Evolutionary conservation across 2,113 vertebrate genomes (phyloP).

Genomic region (Prionailurus viverrinus): DNA sequence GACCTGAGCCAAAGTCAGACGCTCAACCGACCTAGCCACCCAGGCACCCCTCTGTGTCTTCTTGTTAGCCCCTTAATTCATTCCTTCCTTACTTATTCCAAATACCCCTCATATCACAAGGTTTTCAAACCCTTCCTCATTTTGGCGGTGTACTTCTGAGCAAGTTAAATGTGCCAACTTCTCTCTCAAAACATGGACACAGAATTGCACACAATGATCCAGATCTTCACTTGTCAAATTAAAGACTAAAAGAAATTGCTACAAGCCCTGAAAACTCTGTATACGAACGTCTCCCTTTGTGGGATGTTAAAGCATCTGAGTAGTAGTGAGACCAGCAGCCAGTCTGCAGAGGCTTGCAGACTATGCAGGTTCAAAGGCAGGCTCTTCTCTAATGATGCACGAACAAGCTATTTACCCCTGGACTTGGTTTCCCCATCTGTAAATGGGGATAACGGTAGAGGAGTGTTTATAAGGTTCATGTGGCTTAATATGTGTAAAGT

Average conservation of each 20-base stretch:
- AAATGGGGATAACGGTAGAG: neutral
- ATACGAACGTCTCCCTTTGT: neutral
- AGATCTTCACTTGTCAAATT: slow-evolving; percentile 24
- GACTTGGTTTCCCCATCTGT: neutral
- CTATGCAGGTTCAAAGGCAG: neutral
- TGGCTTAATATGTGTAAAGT: neutral
- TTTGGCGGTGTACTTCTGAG: neutral
- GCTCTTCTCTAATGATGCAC: neutral
- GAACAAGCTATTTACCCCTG: neutral
- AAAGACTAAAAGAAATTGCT: neutral
- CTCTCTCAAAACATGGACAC: neutral
- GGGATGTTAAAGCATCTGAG: neutral
- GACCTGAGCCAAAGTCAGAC: no score
- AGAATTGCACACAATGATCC: slow-evolving; percentile 1
- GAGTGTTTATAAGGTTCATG: neutral
- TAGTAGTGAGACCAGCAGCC: neutral
- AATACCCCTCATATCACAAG: neutral
- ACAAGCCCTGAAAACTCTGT: neutral
- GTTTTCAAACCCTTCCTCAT: neutral
- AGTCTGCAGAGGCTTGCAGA: neutral
- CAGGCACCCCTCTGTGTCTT: neutral
- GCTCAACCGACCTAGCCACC: no score
- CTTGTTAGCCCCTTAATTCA: neutral
- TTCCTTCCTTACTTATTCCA: neutral
- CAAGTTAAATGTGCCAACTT: neutral